Conservation (phyloP, 2,113 vertebrate genomes). For the Oncorhynchus masou region DNA sequence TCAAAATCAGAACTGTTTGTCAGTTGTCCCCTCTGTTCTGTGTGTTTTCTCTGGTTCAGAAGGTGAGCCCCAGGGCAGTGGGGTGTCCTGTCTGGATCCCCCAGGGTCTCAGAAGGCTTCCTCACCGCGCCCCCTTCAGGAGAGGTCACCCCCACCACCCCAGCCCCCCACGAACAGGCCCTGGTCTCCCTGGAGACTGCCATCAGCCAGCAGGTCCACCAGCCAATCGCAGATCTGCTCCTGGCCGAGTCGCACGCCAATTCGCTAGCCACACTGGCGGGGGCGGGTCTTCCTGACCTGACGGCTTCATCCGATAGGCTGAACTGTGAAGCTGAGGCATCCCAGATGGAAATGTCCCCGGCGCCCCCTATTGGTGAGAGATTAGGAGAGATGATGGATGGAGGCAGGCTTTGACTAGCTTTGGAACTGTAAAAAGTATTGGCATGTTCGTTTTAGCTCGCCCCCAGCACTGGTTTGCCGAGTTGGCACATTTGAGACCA, state of each 20-base stretch:
- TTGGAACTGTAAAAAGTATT: slow-evolving; percentile 34
- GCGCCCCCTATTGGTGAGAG: slow-evolving; percentile 86
- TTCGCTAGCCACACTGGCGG: slow-evolving; percentile 74
- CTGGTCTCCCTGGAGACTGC: slow-evolving; percentile 82
- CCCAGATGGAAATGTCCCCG: slow-evolving; percentile 93
- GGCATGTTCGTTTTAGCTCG: too few species aligned
- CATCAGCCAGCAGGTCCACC: slow-evolving; percentile 80
- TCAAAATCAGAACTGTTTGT: not conserved
- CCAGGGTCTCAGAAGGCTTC: slow-evolving; percentile 82
- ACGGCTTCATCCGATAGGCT: slow-evolving; percentile 72
- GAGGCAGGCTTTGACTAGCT: slow-evolving; percentile 74
- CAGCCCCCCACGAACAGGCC: slow-evolving; percentile 77
- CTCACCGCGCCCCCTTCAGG: slow-evolving; percentile 84
- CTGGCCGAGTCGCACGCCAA: slow-evolving; percentile 77
- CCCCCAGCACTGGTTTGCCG: too few species aligned
- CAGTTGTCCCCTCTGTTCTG: not conserved
- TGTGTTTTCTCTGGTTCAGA: slow-evolving; percentile 37
- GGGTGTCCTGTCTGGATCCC: slow-evolving; percentile 74
- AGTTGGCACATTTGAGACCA: too few species aligned
- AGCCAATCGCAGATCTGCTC: slow-evolving; percentile 76
- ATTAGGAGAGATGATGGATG: slow-evolving; percentile 68
- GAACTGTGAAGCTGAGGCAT: slow-evolving; percentile 84
- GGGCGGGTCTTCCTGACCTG: slow-evolving; percentile 75
- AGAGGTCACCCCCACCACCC: slow-evolving; percentile 82
- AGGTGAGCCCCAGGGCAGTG: slow-evolving; percentile 70